These are phyloP conservation scores for Morpho deidamia DNA, from an alignment of 2,888 invertebrate genomes.

Conservation along the genomic window DNA sequence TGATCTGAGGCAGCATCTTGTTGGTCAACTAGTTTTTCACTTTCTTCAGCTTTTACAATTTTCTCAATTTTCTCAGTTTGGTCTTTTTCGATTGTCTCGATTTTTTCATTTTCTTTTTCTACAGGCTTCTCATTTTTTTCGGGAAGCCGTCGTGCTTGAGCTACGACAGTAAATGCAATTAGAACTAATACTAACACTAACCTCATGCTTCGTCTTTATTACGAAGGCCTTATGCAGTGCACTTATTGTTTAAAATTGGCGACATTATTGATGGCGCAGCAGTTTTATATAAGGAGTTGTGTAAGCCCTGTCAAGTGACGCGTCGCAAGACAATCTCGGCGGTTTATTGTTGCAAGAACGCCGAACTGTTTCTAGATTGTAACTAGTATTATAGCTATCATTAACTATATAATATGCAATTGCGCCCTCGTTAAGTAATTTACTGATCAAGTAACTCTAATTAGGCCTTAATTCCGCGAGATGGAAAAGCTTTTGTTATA, in stretches of 20 bases:
- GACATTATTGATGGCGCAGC: conserved; percentile 58
- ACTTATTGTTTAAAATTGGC: conserved; percentile 57
- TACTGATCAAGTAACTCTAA: neutral
- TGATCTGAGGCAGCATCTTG: conserved; percentile 61
- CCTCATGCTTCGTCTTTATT: conserved; percentile 46
- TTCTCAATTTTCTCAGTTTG: neutral
- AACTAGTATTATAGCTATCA: conserved; percentile 3
- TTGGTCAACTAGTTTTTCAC: conserved; percentile 42
- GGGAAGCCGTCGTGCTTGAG: conserved; percentile 46
- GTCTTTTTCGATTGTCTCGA: conserved; percentile 31
- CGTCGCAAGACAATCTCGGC: conserved; percentile 48
- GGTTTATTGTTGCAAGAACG: conserved; percentile 43
- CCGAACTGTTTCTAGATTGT: conserved; percentile 7
- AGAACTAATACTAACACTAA: conserved; percentile 48
- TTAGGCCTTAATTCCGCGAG: neutral
- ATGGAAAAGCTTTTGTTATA: conserved; percentile 16
- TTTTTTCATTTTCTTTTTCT: conserved; percentile 27
- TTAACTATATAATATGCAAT: conserved; percentile 4
- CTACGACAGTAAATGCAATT: conserved; percentile 40
- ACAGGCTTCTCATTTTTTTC: conserved; percentile 22
- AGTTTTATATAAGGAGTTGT: conserved; percentile 75
- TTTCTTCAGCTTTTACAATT: conserved; percentile 16
- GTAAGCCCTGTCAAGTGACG: conserved; percentile 63
- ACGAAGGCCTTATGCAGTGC: conserved; percentile 38
- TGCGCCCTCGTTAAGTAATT: conserved; percentile 7